These are phyloP conservation scores for Synaphobranchus kaupii DNA, from an alignment of 2,797 vertebrate genomes.

Conservation along the genomic window DNA sequence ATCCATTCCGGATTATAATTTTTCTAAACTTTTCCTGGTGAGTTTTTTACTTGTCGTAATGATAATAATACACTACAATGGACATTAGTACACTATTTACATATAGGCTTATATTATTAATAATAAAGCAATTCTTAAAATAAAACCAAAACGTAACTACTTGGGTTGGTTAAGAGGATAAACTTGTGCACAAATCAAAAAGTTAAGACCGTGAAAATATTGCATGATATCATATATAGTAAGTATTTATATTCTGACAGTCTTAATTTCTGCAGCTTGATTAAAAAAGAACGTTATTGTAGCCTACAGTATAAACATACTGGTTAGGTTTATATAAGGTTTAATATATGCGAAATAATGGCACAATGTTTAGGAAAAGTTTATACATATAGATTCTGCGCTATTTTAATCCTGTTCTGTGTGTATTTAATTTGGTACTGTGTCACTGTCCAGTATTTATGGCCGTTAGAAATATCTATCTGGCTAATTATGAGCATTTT, in stretches of 20 bases:
- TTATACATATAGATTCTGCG: background rate
- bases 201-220: background rate
- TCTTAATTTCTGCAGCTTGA: background rate
- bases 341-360: background rate
- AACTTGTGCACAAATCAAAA: background rate
- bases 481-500: background rate
- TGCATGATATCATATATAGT: background rate
- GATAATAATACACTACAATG: background rate
- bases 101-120: background rate
- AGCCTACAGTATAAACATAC: background rate
- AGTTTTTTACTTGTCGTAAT: constrained; percentile 26
- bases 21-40: background rate
- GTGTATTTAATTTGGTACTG: background rate
- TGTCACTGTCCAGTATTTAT: background rate
- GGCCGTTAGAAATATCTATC: background rate
- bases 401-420: background rate
- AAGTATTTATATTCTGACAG: background rate
- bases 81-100: background rate
- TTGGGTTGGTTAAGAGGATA: background rate
- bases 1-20: constrained; percentile 11
- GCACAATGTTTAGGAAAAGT: background rate
- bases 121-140: background rate
- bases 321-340: background rate
- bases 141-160: background rate
- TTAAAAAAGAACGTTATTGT: background rate